phyloP scores from a whole-genome alignment of 2,888 invertebrate species.

The Spicauda simplicius region DNA sequence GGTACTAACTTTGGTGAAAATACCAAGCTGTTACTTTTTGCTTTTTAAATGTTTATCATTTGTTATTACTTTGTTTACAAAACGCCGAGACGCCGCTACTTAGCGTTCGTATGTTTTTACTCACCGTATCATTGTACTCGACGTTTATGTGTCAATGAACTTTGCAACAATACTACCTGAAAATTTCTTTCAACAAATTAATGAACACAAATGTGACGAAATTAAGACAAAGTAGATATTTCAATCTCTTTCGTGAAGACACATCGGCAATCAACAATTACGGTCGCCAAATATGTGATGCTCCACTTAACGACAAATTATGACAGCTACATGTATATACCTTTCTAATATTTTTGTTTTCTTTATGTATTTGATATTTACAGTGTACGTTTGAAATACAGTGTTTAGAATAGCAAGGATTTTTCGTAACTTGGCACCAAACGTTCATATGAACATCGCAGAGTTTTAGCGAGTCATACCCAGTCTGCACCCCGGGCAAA shows the following conservation, averaged over 20 bases:
- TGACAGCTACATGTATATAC: constrained; percentile 14
- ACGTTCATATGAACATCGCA: too few species aligned
- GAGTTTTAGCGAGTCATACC: too few species aligned
- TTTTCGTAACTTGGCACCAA: too few species aligned
- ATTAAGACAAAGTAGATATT: constrained; percentile 27
- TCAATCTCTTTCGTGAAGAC: constrained; percentile 37
- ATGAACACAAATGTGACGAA: constrained; percentile 17
- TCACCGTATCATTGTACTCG: constrained; percentile 7
- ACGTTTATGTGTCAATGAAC: constrained; percentile 25
- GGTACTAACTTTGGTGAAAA: too few species aligned
- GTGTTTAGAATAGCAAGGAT: too few species aligned
- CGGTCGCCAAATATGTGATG: constrained; percentile 33
- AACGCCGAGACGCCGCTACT: background rate
- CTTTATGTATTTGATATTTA: too few species aligned
- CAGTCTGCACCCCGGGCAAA: too few species aligned
- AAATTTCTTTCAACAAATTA: constrained; percentile 29
- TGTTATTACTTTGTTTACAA: too few species aligned
- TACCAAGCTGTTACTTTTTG: too few species aligned
- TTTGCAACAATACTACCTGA: constrained; percentile 29
- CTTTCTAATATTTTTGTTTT: too few species aligned
- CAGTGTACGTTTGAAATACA: too few species aligned
- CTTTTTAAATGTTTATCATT: too few species aligned
- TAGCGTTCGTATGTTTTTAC: constrained; percentile 8
- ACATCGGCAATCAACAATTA: constrained; percentile 35
- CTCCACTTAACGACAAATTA: constrained; percentile 37